Evolutionary conservation across 2,888 invertebrate genomes (phyloP), one percentile per base, ranked within the genome.

Genomic region (Pseudococcus longispinus): DNA sequence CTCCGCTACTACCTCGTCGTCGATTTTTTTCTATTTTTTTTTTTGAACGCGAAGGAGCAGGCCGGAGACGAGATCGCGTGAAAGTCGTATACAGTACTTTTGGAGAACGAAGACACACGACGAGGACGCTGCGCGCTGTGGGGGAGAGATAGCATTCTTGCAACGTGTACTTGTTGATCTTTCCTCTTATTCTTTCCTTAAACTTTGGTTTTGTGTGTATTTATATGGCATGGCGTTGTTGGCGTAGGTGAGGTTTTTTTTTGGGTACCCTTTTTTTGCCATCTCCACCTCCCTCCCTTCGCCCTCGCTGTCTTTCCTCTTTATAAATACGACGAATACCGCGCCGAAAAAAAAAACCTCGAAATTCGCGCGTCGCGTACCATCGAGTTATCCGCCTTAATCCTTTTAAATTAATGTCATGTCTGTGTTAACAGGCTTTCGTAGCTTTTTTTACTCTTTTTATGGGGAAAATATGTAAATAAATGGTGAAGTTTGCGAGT

Each of bases 371-470:
- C 65, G 85, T 85, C 70, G 70, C 77, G 23, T 65, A 65, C 65
- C 65, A 65, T 26, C 65, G 26, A 11, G 23, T 65, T 65, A 65
- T 26, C 65, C 26, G 26, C 85, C 85, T 85, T 85, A 85, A 85
- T 85, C 85, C 85, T 77, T 85, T 85, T 85, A 85, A 85, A 85
- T 85, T 85, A 85, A 85, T 85, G 85, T 85, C 85, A 77, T 85
- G 85, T 85, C 85, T 85, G 70, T 85, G 85, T 85, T 85, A 85
- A 74, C 74, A 85, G 85, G 37, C 85, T 85, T 85, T 77, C 26
- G 44, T 42, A 70, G 74, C 74, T 70, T 70, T 84, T 84, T 74
- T 77, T 85, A 85, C 44, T 23, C 70, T 65, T 85, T 85, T 85
- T 65, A 85, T 85, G 85, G 85, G 70, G 74, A 74, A 85, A 85